Base-by-base conservation (phyloP, 2,797 vertebrate genomes). In the Garrulus glandarius region DNA sequence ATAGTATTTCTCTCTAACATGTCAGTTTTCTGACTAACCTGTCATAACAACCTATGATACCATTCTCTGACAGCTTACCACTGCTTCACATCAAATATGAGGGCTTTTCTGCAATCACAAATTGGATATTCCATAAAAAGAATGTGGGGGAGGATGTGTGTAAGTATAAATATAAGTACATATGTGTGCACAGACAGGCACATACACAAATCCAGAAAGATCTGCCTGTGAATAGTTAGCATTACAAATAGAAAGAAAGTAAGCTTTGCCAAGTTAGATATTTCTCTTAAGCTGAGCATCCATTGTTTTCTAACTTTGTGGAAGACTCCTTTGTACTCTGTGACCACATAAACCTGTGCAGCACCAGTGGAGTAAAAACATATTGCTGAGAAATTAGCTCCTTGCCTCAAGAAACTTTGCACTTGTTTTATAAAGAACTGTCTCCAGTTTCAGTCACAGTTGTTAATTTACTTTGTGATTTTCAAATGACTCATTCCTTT, bases 11-110 rank as follows among this genome's bases (percentile, higher is more conserved):
- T 76, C 86, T 61, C 68, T n/a, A 43, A 34, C 76, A 44, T 1
- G 2, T 68, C 79, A 77, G 1, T 64, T 85, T 93, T 93, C 76
- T 95, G 84, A 89, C 87, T 94, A 90, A 88, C 65, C 44, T 93
- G 79, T 78, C 69, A 61, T 50, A 90, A 55, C 55, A 81, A 37
- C 39, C 59, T 52, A 50, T 44, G 71, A 75, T 44, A 71, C 32
- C n/a, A 36, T 78, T 67, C 72, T 81, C 50, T 92, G 85, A 84
- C 85, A 95, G 85, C 50, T 88, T 88, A 50, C 5, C 52, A 37
- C 37, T 47, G 30, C 53, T 88, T 65, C 89, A 61, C 55, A 65
- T 34, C 47, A 72, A 86, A 59, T 76, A n/a, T 43, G 59, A 87
- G n/a, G 34, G 21, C 2, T 93, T 81, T 84, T 92, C 63, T 93